Conservation (phyloP, 2,113 vertebrate species). For the Athene cunicularia region DNA sequence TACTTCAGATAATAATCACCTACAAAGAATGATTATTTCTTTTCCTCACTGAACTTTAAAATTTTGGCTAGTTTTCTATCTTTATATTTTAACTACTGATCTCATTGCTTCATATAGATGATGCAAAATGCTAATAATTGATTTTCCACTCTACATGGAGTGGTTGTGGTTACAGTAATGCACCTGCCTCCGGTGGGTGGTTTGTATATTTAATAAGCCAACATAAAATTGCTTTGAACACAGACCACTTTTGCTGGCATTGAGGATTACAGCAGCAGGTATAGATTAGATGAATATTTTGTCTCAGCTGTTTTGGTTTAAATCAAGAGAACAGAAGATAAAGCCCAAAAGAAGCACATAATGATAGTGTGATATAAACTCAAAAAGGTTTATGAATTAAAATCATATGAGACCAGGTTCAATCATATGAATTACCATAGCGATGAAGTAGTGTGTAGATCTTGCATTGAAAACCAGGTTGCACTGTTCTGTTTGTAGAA, state of each 20-base stretch:
- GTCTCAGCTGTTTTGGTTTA: neutral
- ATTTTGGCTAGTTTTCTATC: slow-evolving; percentile 5
- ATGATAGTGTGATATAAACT: neutral
- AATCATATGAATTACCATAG: neutral
- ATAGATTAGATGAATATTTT: slow-evolving; percentile 17
- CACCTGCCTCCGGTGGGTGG: neutral
- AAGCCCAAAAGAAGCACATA: slow-evolving; percentile 24
- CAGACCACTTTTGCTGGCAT: neutral
- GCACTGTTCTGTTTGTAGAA: neutral
- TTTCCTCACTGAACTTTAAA: neutral
- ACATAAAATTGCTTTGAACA: slow-evolving; percentile 52
- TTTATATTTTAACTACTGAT: slow-evolving; percentile 9
- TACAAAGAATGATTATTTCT: neutral
- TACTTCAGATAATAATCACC: neutral
- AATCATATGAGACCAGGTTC: neutral
- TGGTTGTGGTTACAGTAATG: neutral
- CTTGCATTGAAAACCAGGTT: neutral
- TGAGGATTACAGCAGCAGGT: neutral
- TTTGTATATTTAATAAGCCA: slow-evolving; percentile 57
- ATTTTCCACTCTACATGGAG: neutral
- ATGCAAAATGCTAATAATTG: slow-evolving; percentile 11
- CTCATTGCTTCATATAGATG: slow-evolving; percentile 27
- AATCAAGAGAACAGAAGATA: slow-evolving; percentile 19
- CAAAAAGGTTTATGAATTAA: neutral
- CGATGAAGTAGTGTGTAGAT: neutral